Percentiles rank a stretch among this genome's conserved stretches.
phyloP scores from a whole-genome alignment of 2,113 vertebrate species.

The Baryphthengus martii region DNA sequence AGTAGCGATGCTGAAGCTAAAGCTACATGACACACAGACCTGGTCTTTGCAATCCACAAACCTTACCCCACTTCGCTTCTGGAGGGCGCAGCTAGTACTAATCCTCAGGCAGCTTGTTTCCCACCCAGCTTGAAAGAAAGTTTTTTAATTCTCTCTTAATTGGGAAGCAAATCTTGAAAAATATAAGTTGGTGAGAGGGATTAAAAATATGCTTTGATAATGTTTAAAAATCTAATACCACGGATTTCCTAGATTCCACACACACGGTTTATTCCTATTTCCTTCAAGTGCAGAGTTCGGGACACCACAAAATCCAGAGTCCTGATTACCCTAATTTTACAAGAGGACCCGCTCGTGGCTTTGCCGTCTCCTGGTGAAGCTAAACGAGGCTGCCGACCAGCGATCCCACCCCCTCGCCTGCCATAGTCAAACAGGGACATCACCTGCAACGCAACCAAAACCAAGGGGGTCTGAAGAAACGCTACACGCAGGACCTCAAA shows the following conservation, averaged over 20 bases:
- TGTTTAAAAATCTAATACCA: neutral
- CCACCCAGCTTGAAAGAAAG: neutral
- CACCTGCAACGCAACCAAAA: neutral
- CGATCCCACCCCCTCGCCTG: neutral
- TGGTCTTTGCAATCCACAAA: neutral
- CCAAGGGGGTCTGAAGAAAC: neutral
- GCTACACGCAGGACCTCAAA: neutral
- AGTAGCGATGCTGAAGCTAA: neutral
- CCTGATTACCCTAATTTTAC: neutral
- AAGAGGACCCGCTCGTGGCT: neutral
- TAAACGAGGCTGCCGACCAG: neutral
- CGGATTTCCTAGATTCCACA: neutral
- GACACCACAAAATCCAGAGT: neutral
- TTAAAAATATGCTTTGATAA: neutral
- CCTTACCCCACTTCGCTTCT: neutral
- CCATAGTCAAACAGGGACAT: neutral
- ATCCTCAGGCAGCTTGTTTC: neutral
- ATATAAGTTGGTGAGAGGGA: neutral
- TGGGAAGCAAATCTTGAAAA: neutral
- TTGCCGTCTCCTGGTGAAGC: neutral
- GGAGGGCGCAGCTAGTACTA: neutral
- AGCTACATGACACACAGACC: neutral
- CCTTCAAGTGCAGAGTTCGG: neutral
- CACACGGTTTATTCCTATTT: neutral
- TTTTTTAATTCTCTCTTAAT: neutral